phyloP scores from a whole-genome alignment of 2,113 vertebrate species.

The Laterallus jamaicensis region DNA sequence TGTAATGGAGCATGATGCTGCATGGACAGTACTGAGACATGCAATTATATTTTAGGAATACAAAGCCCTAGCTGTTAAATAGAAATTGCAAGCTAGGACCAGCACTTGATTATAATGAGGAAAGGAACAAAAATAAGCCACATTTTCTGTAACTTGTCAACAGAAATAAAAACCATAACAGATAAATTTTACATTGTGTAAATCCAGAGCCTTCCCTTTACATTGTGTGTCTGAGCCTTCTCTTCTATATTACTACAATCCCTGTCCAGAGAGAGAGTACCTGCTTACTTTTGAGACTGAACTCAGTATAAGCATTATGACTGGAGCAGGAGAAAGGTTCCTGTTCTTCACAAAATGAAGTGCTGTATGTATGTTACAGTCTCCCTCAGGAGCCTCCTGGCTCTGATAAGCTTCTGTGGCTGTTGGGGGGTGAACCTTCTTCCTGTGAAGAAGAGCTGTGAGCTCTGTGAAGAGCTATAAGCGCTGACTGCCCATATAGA shows the following conservation, averaged over 20 bases:
- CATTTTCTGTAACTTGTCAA: background rate
- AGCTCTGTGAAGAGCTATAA: background rate
- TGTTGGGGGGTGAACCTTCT: background rate
- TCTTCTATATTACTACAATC: background rate
- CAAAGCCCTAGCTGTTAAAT: background rate
- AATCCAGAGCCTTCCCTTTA: background rate
- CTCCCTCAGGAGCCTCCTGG: background rate
- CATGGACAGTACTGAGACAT: background rate
- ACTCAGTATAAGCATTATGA: background rate
- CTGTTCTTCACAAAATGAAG: background rate
- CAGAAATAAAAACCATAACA: background rate
- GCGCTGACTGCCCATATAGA: background rate
- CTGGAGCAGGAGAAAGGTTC: background rate
- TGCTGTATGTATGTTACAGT: background rate
- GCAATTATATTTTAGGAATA: background rate
- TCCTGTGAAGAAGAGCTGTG: background rate
- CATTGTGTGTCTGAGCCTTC: background rate
- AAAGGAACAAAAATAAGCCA: background rate
- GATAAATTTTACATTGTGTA: background rate
- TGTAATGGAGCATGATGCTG: background rate
- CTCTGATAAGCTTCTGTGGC: background rate
- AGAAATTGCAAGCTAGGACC: background rate
- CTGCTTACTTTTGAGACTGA: background rate
- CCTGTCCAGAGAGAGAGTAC: background rate
- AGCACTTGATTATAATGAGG: background rate